A percentile compares a stretch with the other conserved stretches of the same genome.
These are phyloP conservation scores for Drosophila sulfurigaster DNA, from an alignment of 1,140 invertebrate species.

Conservation along the genomic window DNA sequence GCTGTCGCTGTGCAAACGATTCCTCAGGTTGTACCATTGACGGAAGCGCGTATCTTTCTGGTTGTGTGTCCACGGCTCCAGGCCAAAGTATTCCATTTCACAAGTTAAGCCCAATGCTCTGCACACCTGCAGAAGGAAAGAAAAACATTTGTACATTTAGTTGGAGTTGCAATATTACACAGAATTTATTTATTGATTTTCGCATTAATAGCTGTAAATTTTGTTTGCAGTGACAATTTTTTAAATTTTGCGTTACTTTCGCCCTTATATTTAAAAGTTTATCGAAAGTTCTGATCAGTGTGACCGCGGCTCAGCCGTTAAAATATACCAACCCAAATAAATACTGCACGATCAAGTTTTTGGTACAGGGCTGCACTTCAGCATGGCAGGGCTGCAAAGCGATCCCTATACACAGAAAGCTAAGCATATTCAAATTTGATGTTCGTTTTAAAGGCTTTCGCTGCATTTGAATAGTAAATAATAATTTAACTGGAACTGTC, in stretches of 20 bases:
- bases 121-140: constrained; percentile 89
- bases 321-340: too few relatives aligned
- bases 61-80: constrained; percentile 85
- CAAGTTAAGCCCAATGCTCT: constrained; percentile 92
- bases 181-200: too few relatives aligned
- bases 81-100: constrained; percentile 95
- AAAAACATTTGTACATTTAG: neutral
- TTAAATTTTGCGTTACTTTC: too few relatives aligned
- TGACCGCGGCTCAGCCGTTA: too few relatives aligned
- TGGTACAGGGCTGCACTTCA: too few relatives aligned
- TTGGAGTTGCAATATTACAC: neutral
- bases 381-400: neutral
- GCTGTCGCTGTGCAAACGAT: constrained; percentile 88
- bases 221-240: too few relatives aligned
- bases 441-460: neutral
- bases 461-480: neutral
- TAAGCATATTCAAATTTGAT: neutral
- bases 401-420: neutral
- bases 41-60: constrained; percentile 78
- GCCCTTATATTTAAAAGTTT: too few relatives aligned
- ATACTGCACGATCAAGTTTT: too few relatives aligned
- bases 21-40: constrained; percentile 94
- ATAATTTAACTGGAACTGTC: neutral
- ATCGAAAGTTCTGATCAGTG: too few relatives aligned
- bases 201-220: too few relatives aligned